These are phyloP conservation scores for Pyrgus malvae DNA, from an alignment of 2,888 invertebrate species.

Conservation along the genomic window DNA sequence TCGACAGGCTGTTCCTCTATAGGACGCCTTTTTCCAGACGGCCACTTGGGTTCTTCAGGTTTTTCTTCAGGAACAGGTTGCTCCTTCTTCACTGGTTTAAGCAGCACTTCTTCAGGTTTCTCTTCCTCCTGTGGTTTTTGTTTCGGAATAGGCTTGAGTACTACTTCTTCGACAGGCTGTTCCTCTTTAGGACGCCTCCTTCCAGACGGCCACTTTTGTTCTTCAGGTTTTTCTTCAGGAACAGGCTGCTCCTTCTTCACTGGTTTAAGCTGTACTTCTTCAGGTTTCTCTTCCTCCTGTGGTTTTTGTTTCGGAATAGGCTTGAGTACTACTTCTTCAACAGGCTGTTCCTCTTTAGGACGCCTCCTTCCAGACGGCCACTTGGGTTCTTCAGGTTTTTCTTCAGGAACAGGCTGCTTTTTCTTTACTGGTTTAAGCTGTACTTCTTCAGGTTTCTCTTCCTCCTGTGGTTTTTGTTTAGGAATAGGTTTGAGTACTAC, in stretches of 20 bases:
- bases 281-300: too few relatives aligned
- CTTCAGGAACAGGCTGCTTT: too few relatives aligned
- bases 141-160: conserved; percentile 64
- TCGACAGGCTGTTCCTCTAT: conserved; percentile 62
- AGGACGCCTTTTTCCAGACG: conserved; percentile 51
- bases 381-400: too few relatives aligned
- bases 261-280: too few relatives aligned
- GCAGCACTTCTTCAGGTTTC: not conserved
- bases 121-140: conserved; percentile 20
- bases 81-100: not conserved
- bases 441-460: too few relatives aligned
- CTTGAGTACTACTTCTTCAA: too few relatives aligned
- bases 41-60: conserved; percentile 44
- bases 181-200: conserved; percentile 55
- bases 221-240: conserved; percentile 41
- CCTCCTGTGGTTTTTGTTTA: too few relatives aligned
- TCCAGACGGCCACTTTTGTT: conserved; percentile 48
- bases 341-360: too few relatives aligned
- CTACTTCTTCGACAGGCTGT: conserved; percentile 65
- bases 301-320: too few relatives aligned
- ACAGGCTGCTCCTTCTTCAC: conserved; percentile 31
- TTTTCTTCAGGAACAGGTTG: conserved; percentile 28
- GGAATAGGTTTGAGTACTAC: too few relatives aligned
- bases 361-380: too few relatives aligned
- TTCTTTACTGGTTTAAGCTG: too few relatives aligned